Base-by-base conservation (phyloP, 2,113 vertebrate species). In the Cheirogaleus medius region DNA sequence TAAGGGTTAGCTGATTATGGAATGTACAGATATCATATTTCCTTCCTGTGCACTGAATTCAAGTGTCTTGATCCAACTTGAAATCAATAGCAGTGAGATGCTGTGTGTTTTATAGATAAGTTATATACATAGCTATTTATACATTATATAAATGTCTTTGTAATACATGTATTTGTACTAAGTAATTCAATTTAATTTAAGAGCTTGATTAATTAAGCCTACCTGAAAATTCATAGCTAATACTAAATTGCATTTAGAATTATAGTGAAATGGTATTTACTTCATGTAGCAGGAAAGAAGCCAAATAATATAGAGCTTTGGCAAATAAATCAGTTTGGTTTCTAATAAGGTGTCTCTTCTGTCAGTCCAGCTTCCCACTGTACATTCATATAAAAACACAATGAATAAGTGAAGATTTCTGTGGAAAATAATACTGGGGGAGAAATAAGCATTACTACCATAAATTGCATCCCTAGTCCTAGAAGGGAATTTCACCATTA, bases 21-120 rank as follows among this genome's bases (percentile, higher is more conserved):
- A 98, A 97, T 86, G 83, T 84, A 85, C 87, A 87, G 91, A 97
- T 97, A 98, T 58, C 54, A 52, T 97, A 90, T 97, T 98, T 98
- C 94, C 97, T 98, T 98, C 97, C 97, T 91, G 14, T 93, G 68
- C 63, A 56, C 91, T 91, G 71, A 96, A 98, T 98, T 98, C 87
- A 93, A 98, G 87, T 92, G 80, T 97, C 95, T 97, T 92, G 77
- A 97, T 98, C 80, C 37, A 83, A 95, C 49, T 98, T 96, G 90
- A 98, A 98, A 98, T 98, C 98, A 97, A 84, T 98, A 97, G 42
- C 88, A 27, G 1, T 93, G 60, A 91, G 47, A 60, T 90, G 81
- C 90, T 95, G 44, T 88, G 20, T 93, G 80, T 95, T 92, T 95
- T 95, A 71, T 89, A 80, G 44, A 87, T 90, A 84, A 91, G 91